These are phyloP conservation scores for Penaeus indicus DNA, from an alignment of 1,140 invertebrate species.

Conservation along the genomic window DNA sequence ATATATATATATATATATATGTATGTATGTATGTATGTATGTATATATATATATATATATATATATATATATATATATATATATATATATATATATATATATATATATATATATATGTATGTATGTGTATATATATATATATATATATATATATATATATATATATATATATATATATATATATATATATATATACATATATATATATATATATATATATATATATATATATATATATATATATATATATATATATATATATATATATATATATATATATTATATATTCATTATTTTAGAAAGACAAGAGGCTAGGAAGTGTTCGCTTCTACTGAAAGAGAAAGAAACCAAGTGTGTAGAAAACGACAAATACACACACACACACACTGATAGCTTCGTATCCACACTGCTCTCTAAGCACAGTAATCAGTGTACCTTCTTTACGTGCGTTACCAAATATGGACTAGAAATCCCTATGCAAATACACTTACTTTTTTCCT, in stretches of 20 bases:
- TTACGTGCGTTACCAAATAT: no score
- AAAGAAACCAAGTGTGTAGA: no score
- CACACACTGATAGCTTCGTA: no score
- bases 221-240: conserved; percentile 39
- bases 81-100: conserved; percentile 47
- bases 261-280: conserved; percentile 39
- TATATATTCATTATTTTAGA: no score
- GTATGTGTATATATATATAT: conserved; percentile 41
- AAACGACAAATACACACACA: no score
- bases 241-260: conserved; percentile 47
- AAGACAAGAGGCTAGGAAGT: no score
- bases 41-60: conserved; percentile 43
- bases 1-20: conserved; percentile 43
- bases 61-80: conserved; percentile 35
- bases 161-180: neutral
- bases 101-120: conserved; percentile 42
- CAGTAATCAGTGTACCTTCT: no score
- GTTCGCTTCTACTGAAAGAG: no score
- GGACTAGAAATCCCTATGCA: no score
- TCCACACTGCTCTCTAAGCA: no score
- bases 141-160: conserved; percentile 32
- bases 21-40: conserved; percentile 35
- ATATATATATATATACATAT: conserved; percentile 35
- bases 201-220: neutral
- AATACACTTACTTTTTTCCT: no score